Evolutionary conservation across 2,113 vertebrate species (phyloP), one percentile per base, ranked within the genome.

Genomic region (Archilochus colubris): DNA sequence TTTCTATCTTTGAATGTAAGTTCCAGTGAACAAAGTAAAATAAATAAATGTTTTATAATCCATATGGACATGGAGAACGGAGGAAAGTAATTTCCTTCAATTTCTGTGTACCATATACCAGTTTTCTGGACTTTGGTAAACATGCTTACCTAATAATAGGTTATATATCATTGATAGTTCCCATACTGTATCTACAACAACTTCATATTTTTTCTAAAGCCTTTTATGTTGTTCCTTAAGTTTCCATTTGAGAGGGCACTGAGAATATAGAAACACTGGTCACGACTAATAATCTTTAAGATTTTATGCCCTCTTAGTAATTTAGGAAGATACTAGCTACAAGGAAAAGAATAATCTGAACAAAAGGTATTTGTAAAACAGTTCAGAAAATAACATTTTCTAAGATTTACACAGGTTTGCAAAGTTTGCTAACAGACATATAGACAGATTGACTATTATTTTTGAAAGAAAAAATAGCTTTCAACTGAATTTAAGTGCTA

Each of bases 181-280:
- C 8, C 4, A 31, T 38, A 62, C 10, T 70, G 4, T 58, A 70
- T 70, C 25, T 70, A 16, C 4, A 86, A 24, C 3, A 44, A 6
- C 9, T n/a, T 27, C 9, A 2, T 12, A 18, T 1, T 51, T 82
- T 89, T 89, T 48, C 36, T 62, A 28, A 31, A 90, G 76, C 8
- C 3, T 93, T 95, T 78, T 69, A 23, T 86, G 73, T 31, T 82
- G 27, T 55, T 54, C 7, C 28, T 61, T 63, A 89, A n/a, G 9
- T 62, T 44, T 79, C 18, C 12, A 54, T 90, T 79, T 86, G 31
- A 81, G 62, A 61, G 17, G 20, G 6, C 4, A 72, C 27, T 79
- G 20, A 87, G 24, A 95, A 91, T 95, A 78, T 12, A 66, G 88
- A 96, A 94, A 67, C 92, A 74, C 55, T 96, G 78, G 46, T 72